Conservation (phyloP, 2,113 vertebrate species). For the Eretmochelys imbricata region DNA sequence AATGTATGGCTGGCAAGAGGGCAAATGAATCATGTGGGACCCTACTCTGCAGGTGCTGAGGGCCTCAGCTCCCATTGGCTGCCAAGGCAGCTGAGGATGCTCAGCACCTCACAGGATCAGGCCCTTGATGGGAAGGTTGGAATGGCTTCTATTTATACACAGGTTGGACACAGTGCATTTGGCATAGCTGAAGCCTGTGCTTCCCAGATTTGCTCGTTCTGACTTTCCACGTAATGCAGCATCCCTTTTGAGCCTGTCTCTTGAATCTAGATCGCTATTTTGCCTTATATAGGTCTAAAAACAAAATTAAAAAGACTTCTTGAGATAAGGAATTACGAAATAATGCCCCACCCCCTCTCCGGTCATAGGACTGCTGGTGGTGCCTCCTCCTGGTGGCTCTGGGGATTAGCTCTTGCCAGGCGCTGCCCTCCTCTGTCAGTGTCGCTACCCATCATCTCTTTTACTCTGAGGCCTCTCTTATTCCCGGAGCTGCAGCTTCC, state of each 20-base stretch:
- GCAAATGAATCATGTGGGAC: background rate
- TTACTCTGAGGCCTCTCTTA: too few relatives aligned
- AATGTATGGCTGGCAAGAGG: background rate
- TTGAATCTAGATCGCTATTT: background rate
- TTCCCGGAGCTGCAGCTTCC: too few relatives aligned
- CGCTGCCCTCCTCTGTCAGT: too few relatives aligned
- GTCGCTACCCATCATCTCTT: too few relatives aligned
- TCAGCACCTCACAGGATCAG: background rate
- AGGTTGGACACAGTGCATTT: accelerated
- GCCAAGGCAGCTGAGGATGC: background rate
- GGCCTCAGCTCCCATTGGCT: accelerated
- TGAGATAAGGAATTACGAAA: background rate
- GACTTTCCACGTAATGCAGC: background rate
- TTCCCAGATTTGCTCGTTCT: background rate
- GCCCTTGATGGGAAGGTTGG: background rate
- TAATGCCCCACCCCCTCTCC: background rate
- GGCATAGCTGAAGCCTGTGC: background rate
- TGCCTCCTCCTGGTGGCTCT: too few relatives aligned
- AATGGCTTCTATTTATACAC: background rate
- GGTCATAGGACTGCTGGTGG: too few relatives aligned
- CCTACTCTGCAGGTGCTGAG: background rate
- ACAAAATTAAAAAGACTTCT: background rate
- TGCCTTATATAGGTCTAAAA: accelerated
- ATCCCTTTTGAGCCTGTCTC: background rate
- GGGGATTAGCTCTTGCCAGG: too few relatives aligned